Evolutionary conservation across 2,113 vertebrate genomes (phyloP).

Genomic region (Eurystomus gularis): DNA sequence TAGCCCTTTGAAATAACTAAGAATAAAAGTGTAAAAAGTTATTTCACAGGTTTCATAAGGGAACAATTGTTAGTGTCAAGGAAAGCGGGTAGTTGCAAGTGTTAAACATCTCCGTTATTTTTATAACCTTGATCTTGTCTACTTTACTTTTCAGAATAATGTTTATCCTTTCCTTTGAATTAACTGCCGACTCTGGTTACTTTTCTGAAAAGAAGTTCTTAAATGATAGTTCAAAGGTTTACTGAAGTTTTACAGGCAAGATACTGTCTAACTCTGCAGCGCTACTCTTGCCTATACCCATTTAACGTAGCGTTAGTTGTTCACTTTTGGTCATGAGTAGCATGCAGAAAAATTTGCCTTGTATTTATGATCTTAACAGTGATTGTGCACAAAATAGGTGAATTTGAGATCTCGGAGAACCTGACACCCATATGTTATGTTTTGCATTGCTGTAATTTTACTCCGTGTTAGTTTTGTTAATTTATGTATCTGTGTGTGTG

Average conservation of each 20-base stretch:
- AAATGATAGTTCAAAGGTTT: background rate
- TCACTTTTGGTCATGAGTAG: background rate
- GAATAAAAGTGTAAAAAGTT: background rate
- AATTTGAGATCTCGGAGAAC: background rate
- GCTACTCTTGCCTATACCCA: background rate
- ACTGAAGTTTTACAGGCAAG: background rate
- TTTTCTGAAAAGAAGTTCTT: background rate
- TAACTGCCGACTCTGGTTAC: background rate
- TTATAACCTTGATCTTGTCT: background rate
- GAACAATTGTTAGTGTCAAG: background rate
- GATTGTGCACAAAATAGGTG: background rate
- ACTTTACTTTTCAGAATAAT: background rate
- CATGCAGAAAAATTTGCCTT: background rate
- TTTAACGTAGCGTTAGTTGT: background rate
- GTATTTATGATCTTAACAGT: background rate
- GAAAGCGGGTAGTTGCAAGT: background rate
- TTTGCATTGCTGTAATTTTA: background rate
- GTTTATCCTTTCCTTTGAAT: background rate
- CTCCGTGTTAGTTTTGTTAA: background rate
- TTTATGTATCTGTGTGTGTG: background rate
- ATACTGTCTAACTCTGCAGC: background rate
- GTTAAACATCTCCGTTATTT: background rate
- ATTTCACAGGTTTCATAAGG: background rate
- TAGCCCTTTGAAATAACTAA: background rate
- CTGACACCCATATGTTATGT: background rate